Evolutionary conservation across 23 tunicate genomes (phyloP).

Genomic region (Oikopleura vanhoeffeni): DNA sequence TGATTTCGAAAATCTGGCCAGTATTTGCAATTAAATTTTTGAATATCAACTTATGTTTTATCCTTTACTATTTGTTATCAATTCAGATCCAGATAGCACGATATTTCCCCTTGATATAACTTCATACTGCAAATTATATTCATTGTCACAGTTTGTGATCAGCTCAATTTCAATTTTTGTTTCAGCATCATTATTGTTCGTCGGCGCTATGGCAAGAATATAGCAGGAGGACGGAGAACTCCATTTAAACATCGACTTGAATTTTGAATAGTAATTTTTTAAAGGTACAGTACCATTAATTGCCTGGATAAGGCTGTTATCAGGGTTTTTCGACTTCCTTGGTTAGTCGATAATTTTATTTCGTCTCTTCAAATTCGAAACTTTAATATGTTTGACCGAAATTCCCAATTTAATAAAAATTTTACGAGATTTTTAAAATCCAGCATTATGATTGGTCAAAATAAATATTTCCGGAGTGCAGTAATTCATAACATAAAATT

Average conservation of each 20-base stretch:
- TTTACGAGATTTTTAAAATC: no score
- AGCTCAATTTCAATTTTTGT: slow-evolving; percentile 19
- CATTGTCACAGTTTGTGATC: slow-evolving; percentile 59
- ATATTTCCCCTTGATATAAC: slow-evolving; percentile 70
- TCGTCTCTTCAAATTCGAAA: no score
- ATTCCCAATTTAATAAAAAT: no score
- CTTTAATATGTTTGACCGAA: no score
- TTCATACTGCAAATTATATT: slow-evolving; percentile 53
- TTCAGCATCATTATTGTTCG: background rate
- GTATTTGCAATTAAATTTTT: no score
- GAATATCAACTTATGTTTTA: slow-evolving; percentile 18
- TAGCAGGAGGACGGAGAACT: background rate
- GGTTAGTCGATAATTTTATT: no score
- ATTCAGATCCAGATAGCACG: slow-evolving; percentile 26
- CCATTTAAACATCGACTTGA: background rate
- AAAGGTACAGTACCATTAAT: background rate
- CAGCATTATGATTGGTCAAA: no score
- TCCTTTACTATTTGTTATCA: background rate
- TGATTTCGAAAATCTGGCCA: no score
- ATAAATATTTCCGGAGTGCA: no score
- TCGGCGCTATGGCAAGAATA: background rate
- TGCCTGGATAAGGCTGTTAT: no score
- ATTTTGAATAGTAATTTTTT: background rate
- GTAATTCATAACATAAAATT: no score
- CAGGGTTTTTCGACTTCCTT: no score